These are phyloP conservation scores for Alligator mississippiensis DNA, from an alignment of 2,113 vertebrate genomes.

Conservation along the genomic window DNA sequence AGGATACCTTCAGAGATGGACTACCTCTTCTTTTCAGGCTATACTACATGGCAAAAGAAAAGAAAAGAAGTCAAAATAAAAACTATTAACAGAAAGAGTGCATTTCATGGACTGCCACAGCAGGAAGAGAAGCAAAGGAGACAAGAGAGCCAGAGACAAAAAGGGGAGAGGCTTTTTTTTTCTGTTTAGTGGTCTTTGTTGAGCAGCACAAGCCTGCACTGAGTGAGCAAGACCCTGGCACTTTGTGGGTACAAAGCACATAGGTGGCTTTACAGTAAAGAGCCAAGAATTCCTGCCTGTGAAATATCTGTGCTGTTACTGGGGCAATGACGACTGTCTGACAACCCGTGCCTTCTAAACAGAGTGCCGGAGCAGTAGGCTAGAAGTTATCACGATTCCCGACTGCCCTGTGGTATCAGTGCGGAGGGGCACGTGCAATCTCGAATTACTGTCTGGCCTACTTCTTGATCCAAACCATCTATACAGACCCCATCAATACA, in stretches of 20 bases:
- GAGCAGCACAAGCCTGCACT: not conserved
- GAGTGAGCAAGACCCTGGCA: constrained; percentile 43
- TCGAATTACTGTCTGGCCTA: constrained; percentile 61
- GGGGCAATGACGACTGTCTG: not conserved
- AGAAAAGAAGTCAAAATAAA: not conserved
- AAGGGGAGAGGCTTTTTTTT: constrained; percentile 43
- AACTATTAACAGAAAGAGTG: constrained; percentile 76
- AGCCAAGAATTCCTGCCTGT: not conserved
- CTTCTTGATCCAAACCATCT: constrained; percentile 73
- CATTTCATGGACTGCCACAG: constrained; percentile 70
- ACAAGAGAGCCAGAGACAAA: constrained; percentile 65
- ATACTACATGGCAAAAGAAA: constrained; percentile 65
- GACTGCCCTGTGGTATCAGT: constrained; percentile 71
- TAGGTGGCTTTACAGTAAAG: rapidly evolving
- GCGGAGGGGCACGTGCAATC: constrained; percentile 68
- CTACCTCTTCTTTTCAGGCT: constrained; percentile 47
- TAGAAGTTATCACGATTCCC: constrained; percentile 60
- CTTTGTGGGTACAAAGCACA: constrained; percentile 11
- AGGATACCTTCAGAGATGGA: constrained; percentile 60
- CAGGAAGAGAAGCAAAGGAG: constrained; percentile 73
- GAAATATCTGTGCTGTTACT: not conserved
- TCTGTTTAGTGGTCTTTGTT: constrained; percentile 20
- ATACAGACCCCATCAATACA: constrained; percentile 74
- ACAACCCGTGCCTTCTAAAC: constrained; percentile 44
- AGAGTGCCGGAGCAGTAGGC: not conserved